phyloP scores from a whole-genome alignment of 2,888 invertebrate species.

The Cheilosia impressa region DNA sequence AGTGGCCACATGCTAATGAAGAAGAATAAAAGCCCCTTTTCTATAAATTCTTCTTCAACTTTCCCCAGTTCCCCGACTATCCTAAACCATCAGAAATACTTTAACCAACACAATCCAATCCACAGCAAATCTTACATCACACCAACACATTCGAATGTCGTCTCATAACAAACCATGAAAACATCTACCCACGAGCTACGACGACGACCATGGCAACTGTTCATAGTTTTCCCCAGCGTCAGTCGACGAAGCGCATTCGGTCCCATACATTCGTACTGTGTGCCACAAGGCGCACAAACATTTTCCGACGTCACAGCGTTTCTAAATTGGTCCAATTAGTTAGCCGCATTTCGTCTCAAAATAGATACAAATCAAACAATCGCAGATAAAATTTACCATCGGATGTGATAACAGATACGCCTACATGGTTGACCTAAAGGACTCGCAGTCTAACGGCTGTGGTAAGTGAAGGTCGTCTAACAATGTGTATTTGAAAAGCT shows the following conservation, averaged over 20 bases:
- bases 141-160: neutral
- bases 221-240: neutral
- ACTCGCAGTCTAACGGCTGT: slow-evolving; percentile 7
- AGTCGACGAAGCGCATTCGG: neutral
- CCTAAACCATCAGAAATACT: neutral
- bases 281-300: neutral
- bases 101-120: neutral
- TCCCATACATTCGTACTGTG: neutral
- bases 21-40: neutral
- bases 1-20: neutral
- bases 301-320: no score
- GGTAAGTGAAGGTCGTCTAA: slow-evolving; percentile 50
- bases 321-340: slow-evolving; percentile 10
- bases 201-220: neutral
- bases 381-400: neutral
- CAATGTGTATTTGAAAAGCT: slow-evolving; percentile 9
- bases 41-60: slow-evolving; percentile 13
- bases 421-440: slow-evolving; percentile 36
- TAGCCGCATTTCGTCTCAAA: neutral
- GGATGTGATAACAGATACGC: neutral
- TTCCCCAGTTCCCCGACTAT: slow-evolving; percentile 22
- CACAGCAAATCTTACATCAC: neutral
- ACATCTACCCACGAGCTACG: no score
- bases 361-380: neutral
- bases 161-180: slow-evolving; percentile 6